Conservation (phyloP, 2,113 vertebrate species). For the Tursiops truncatus region DNA sequence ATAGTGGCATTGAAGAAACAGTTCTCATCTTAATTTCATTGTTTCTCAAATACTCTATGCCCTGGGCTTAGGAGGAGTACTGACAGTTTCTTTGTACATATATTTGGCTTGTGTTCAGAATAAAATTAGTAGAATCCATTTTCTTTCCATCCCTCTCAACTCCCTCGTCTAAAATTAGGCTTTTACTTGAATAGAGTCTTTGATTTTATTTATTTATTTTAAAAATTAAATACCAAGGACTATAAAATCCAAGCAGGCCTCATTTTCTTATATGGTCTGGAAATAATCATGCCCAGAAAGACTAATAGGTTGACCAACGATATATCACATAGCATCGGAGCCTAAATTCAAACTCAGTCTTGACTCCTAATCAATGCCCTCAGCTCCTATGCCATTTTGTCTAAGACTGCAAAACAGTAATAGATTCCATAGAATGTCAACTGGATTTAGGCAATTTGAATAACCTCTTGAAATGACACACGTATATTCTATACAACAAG, state of each 20-base stretch:
- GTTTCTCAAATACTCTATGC: not conserved
- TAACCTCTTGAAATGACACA: not conserved
- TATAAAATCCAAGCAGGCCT: not conserved
- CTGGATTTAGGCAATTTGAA: not conserved
- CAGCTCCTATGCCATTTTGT: not conserved
- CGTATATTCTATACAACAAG: not conserved
- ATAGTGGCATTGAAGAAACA: not conserved
- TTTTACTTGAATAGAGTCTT: conserved; percentile 46
- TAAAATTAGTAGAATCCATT: not conserved
- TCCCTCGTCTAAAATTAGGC: not conserved
- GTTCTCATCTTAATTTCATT: not conserved
- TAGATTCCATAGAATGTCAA: not conserved
- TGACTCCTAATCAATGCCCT: not conserved
- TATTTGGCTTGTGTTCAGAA: conserved; percentile 51
- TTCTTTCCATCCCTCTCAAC: not conserved
- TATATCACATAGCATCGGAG: not conserved
- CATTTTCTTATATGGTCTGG: not conserved
- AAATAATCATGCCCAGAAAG: not conserved
- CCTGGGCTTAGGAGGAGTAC: not conserved
- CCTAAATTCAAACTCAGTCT: not conserved
- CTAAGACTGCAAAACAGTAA: not conserved
- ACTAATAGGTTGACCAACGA: not conserved
- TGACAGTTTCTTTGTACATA: not conserved
- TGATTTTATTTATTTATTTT: not conserved
- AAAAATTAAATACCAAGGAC: not conserved